Percentiles rank a stretch among this genome's conserved stretches.
Evolutionary conservation across 2,888 invertebrate species (phyloP).

Genomic region (Drosophila aldrichi): DNA sequence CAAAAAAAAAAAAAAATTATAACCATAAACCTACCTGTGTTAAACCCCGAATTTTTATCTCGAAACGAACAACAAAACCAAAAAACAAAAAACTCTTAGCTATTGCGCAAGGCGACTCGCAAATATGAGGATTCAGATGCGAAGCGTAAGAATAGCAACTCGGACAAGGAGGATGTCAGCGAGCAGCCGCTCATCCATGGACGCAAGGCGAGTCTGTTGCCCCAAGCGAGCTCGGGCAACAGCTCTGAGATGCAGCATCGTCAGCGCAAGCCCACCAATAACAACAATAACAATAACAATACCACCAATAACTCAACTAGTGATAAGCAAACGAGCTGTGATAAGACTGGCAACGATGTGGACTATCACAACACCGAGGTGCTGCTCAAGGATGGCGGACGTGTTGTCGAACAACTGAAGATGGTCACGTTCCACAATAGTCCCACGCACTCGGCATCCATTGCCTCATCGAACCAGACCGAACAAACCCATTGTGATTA

Average conservation of each 20-base stretch:
- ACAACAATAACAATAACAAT: constrained; percentile 65
- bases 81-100: constrained; percentile 39
- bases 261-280: constrained; percentile 77
- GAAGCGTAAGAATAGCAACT: constrained; percentile 84
- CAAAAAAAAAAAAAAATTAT: constrained; percentile 24
- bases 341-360: constrained; percentile 68
- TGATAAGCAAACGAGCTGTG: constrained; percentile 70
- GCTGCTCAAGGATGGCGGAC: constrained; percentile 65
- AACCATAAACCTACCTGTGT: constrained; percentile 32
- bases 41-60: constrained; percentile 28
- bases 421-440: constrained; percentile 71
- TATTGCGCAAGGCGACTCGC: constrained; percentile 61
- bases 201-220: constrained; percentile 25
- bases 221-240: constrained; percentile 26
- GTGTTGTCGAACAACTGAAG: constrained; percentile 70
- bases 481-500: constrained; percentile 82
- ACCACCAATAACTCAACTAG: constrained; percentile 62
- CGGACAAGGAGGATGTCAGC: constrained; percentile 73
- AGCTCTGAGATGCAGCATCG: constrained; percentile 83
- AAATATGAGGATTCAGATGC: constrained; percentile 77
- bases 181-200: constrained; percentile 70
- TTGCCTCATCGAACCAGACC: constrained; percentile 81
- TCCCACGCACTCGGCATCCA: constrained; percentile 71
- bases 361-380: constrained; percentile 73
- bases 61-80: constrained; percentile 3